Percentiles rank a stretch among this genome's conserved stretches.
Conservation (phyloP, 2,113 vertebrate species). For the Mirounga angustirostris region DNA sequence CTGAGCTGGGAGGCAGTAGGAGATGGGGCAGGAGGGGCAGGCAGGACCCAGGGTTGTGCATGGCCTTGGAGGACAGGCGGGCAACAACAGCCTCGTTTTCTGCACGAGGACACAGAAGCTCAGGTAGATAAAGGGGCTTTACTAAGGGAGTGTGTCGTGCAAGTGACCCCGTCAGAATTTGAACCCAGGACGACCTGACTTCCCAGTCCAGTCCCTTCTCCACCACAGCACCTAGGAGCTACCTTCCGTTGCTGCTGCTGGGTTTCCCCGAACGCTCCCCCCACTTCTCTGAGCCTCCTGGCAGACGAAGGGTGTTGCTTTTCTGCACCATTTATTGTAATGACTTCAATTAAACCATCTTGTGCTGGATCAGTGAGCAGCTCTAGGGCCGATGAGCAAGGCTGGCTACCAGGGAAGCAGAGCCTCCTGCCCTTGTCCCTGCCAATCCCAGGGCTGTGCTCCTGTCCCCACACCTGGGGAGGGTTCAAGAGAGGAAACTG, state of each 20-base stretch:
- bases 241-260: neutral
- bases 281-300: neutral
- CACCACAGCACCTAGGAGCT: neutral
- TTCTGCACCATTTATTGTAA: conserved; percentile 81
- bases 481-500: neutral
- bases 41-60: neutral
- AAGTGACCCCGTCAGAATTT: neutral
- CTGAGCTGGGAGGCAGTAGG: neutral
- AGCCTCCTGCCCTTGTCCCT: neutral
- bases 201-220: neutral
- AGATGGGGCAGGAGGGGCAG: neutral
- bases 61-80: neutral
- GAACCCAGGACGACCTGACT: neutral
- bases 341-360: conserved; percentile 75
- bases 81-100: neutral
- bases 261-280: neutral
- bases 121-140: neutral
- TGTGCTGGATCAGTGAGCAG: conserved; percentile 72
- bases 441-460: neutral
- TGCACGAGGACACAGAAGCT: neutral
- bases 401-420: neutral
- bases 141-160: neutral
- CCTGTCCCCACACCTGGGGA: neutral
- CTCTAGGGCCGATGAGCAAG: conserved; percentile 32
- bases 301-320: conserved; percentile 49